Conservation (phyloP, 2,113 vertebrate genomes). For the Perca fluviatilis region DNA sequence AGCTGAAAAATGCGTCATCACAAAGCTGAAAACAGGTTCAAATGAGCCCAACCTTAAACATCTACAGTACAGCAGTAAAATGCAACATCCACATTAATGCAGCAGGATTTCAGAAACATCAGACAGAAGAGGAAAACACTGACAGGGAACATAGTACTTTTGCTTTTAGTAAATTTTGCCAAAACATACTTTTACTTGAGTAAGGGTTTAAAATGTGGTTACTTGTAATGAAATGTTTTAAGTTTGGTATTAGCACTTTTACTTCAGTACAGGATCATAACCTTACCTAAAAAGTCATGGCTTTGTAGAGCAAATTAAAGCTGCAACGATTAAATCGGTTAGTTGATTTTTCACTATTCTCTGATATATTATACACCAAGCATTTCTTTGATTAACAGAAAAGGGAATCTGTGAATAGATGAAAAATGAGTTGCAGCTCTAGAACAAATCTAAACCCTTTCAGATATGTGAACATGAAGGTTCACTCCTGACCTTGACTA, state of each 20-base stretch:
- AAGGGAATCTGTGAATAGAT: no score
- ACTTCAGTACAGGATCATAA: background rate
- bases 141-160: no score
- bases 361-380: background rate
- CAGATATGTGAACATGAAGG: background rate
- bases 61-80: no score
- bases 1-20: background rate
- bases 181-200: no score
- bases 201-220: background rate
- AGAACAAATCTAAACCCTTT: no score
- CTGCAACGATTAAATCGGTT: background rate
- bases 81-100: no score
- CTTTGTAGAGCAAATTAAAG: background rate
- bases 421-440: no score
- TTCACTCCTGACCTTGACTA: background rate
- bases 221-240: no score
- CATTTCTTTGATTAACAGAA: background rate
- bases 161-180: no score
- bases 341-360: background rate
- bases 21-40: background rate
- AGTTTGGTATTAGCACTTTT: background rate
- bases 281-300: background rate
- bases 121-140: background rate
- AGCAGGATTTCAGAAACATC: background rate
- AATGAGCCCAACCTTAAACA: no score